phyloP scores from a whole-genome alignment of 2,888 invertebrate genomes.

The Timema podura region DNA sequence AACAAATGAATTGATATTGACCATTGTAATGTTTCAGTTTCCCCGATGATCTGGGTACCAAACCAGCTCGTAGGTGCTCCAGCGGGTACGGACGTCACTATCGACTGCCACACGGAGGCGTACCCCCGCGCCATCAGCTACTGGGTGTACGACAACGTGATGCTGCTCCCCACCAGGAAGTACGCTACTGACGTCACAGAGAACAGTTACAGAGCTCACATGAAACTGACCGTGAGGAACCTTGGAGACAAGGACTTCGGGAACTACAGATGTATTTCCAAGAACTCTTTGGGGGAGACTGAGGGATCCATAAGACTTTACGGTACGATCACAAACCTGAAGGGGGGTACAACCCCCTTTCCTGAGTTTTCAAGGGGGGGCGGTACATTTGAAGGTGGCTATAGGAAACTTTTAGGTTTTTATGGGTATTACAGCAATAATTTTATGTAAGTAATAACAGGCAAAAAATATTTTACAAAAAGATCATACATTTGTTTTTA shows the following conservation, averaged over 20 bases:
- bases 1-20: background rate
- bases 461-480: too few species aligned
- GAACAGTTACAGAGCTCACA: slow-evolving; percentile 83
- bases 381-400: too few species aligned
- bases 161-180: slow-evolving; percentile 85
- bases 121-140: slow-evolving; percentile 89
- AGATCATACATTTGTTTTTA: too few species aligned
- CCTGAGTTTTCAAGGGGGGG: too few species aligned
- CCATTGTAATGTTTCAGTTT: slow-evolving; percentile 58
- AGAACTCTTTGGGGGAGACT: slow-evolving; percentile 89
- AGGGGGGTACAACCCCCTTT: too few species aligned
- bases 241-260: slow-evolving; percentile 82
- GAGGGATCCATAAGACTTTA: slow-evolving; percentile 89
- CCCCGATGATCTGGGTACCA: slow-evolving; percentile 92
- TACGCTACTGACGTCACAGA: slow-evolving; percentile 79
- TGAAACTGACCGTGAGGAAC: slow-evolving; percentile 83
- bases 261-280: slow-evolving; percentile 88
- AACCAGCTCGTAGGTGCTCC: slow-evolving; percentile 91
- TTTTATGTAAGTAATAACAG: too few species aligned
- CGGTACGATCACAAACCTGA: slow-evolving; percentile 51
- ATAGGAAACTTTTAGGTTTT: too few species aligned
- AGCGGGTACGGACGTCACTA: slow-evolving; percentile 82
- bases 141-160: slow-evolving; percentile 86
- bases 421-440: too few species aligned
- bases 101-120: slow-evolving; percentile 91